Conservation (phyloP, 2,113 vertebrate species). For the Perccottus glenii region DNA sequence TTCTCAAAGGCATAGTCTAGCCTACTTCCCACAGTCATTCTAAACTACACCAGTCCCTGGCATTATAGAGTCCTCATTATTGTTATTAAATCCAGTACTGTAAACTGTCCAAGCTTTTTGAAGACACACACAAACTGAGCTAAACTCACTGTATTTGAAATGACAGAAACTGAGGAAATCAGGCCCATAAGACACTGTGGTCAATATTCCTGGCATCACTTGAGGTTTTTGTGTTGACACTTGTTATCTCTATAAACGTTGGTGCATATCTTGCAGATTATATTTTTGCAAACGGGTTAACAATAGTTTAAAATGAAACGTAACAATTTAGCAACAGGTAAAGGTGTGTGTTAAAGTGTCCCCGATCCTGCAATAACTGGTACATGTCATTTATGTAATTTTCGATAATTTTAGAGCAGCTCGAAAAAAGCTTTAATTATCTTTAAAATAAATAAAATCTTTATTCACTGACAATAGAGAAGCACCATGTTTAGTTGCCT, state of each 20-base stretch:
- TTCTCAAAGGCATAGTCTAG: not conserved
- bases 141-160: not conserved
- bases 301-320: not conserved
- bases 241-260: no score
- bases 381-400: no score
- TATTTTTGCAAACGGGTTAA: not conserved
- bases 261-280: not conserved
- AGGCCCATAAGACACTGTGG: not conserved
- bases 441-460: no score
- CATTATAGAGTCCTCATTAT: no score
- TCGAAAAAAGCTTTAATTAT: no score
- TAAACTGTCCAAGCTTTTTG: not conserved
- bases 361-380: no score
- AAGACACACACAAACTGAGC: not conserved
- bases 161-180: not conserved
- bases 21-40: not conserved
- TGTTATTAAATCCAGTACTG: no score
- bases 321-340: no score
- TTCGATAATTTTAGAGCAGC: no score
- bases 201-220: not conserved
- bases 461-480: no score
- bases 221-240: not conserved
- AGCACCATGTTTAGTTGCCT: no score
- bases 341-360: no score
- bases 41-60: not conserved